Evolutionary conservation across 2,113 vertebrate genomes (phyloP).

Genomic region (Phyllostomus discolor): DNA sequence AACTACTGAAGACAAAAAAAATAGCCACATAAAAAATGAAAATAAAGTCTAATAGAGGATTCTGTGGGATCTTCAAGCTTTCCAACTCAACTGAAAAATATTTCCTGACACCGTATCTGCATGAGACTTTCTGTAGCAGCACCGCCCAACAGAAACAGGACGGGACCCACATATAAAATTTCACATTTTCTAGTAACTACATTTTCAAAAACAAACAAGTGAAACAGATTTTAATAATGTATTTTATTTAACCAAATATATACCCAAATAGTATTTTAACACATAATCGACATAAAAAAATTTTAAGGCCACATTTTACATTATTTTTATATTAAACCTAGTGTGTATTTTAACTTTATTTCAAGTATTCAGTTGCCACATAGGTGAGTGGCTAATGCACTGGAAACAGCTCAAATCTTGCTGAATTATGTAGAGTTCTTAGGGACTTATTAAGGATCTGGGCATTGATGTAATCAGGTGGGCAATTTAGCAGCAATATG

Average conservation of each 20-base stretch:
- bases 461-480: background rate
- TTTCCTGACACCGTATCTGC: background rate
- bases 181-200: background rate
- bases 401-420: background rate
- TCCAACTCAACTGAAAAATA: background rate
- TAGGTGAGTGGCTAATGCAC: background rate
- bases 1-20: background rate
- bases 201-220: background rate
- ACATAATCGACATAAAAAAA: background rate
- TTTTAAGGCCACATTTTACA: background rate
- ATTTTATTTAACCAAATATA: background rate
- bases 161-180: background rate
- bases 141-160: background rate
- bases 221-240: slow-evolving; percentile 9
- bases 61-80: background rate
- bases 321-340: background rate
- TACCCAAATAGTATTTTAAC: background rate
- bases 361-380: background rate
- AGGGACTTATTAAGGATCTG: background rate
- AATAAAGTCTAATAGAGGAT: background rate
- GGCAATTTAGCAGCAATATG: background rate
- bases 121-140: background rate
- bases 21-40: background rate
- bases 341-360: background rate
- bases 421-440: background rate